phyloP scores from a whole-genome alignment of 2,797 vertebrate genomes.

The Peromyscus nudipes region DNA sequence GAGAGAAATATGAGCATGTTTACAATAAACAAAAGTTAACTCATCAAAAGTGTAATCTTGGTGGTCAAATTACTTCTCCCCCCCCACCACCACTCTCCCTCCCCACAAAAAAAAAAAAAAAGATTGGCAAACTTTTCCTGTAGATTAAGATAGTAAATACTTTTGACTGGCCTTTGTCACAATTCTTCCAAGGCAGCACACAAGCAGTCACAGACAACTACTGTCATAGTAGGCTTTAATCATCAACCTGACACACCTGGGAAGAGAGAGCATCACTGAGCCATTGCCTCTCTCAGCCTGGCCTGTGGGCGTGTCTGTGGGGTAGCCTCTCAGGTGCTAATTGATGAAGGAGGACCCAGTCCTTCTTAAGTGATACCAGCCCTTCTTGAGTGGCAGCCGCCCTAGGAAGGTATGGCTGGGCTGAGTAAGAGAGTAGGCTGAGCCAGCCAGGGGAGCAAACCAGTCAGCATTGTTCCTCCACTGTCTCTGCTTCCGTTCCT shows the following conservation, averaged over 20 bases:
- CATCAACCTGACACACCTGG: too few species aligned
- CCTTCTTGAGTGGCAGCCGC: neutral
- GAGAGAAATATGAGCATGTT: neutral
- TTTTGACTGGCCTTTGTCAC: neutral
- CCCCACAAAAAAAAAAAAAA: neutral
- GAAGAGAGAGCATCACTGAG: neutral
- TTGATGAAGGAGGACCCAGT: neutral
- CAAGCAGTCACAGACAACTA: neutral
- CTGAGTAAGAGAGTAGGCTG: neutral
- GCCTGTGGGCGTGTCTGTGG: neutral
- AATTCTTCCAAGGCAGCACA: neutral
- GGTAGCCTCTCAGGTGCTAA: neutral
- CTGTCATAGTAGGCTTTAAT: neutral
- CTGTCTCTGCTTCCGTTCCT: neutral
- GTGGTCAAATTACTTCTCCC: neutral
- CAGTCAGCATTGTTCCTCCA: neutral
- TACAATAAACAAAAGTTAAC: neutral
- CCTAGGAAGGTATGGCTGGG: neutral
- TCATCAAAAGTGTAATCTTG: neutral
- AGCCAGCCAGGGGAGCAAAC: neutral
- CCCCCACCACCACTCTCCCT: too few species aligned
- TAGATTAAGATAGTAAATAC: neutral
- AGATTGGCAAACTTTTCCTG: neutral
- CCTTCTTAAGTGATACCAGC: too few species aligned
- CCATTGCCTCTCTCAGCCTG: too few species aligned